Percentiles rank a stretch among this genome's conserved stretches.
Evolutionary conservation across 2,797 vertebrate genomes (phyloP).

Genomic region (Pseudopleuronectes americanus): DNA sequence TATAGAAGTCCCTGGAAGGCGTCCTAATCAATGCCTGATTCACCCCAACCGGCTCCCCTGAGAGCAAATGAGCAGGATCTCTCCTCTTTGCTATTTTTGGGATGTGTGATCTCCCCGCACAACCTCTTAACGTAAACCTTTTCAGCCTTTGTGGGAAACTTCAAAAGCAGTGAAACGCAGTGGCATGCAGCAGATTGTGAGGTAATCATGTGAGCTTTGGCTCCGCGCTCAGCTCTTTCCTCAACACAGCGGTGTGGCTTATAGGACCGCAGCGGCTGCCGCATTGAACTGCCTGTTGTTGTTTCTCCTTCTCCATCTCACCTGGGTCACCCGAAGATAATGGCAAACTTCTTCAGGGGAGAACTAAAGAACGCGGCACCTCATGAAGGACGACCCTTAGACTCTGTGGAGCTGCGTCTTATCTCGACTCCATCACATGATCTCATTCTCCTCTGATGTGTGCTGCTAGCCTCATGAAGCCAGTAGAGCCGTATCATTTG

Average conservation of each 20-base stretch:
- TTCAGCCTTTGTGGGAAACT: not conserved
- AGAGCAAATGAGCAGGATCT: conserved; percentile 42
- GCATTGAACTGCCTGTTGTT: not conserved
- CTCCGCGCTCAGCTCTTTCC: not conserved
- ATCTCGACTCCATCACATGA: not conserved
- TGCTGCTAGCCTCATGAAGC: not conserved
- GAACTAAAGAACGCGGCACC: not conserved
- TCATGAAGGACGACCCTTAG: not conserved
- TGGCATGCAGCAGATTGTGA: not conserved
- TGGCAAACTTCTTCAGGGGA: not conserved
- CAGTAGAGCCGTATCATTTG: not conserved
- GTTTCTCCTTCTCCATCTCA: not conserved
- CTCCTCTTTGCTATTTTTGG: conserved; percentile 21
- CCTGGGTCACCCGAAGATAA: not conserved
- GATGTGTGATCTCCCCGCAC: conserved; percentile 6
- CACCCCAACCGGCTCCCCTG: conserved; percentile 29
- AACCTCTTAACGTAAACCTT: not conserved
- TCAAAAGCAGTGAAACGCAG: not conserved
- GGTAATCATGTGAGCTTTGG: not conserved
- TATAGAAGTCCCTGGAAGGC: conserved; percentile 36
- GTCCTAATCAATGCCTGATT: conserved; percentile 51
- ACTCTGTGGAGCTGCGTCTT: not conserved
- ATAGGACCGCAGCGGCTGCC: not conserved
- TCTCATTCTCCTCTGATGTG: not conserved
- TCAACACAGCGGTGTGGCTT: not conserved